phyloP scores from a whole-genome alignment of 2,888 invertebrate species.

The Electrophaes corylata region DNA sequence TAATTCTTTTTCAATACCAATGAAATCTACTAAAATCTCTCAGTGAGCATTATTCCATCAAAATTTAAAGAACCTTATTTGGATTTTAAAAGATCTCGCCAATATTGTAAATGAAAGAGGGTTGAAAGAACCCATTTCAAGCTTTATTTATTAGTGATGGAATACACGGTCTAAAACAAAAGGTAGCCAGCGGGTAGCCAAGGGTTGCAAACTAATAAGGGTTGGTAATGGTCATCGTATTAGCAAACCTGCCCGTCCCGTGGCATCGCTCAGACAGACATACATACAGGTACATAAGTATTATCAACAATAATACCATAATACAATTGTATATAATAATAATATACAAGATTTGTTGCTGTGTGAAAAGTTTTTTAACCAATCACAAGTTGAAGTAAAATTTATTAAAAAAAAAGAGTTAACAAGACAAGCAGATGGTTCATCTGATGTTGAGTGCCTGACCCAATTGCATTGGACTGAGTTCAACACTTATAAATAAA shows the following conservation, averaged over 20 bases:
- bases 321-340: no score
- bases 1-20: background rate
- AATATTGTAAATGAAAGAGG: background rate
- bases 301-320: no score
- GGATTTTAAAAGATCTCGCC: background rate
- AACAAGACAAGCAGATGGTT: no score
- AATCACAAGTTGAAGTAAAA: no score
- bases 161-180: constrained; percentile 13
- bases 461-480: no score
- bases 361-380: no score
- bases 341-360: no score
- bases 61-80: background rate
- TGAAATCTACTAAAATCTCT: background rate
- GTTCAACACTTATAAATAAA: no score
- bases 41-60: background rate
- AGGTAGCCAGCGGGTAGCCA: constrained; percentile 10
- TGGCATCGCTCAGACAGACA: background rate
- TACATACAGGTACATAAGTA: no score
- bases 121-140: background rate
- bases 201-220: constrained; percentile 20
- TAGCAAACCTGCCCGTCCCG: constrained; percentile 12
- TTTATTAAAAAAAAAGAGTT: no score
- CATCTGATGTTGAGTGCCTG: no score
- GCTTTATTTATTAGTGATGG: constrained; percentile 8
- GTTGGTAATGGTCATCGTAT: constrained; percentile 14